phyloP scores from a whole-genome alignment of 2,797 vertebrate genomes.

The Apogon talboti region DNA sequence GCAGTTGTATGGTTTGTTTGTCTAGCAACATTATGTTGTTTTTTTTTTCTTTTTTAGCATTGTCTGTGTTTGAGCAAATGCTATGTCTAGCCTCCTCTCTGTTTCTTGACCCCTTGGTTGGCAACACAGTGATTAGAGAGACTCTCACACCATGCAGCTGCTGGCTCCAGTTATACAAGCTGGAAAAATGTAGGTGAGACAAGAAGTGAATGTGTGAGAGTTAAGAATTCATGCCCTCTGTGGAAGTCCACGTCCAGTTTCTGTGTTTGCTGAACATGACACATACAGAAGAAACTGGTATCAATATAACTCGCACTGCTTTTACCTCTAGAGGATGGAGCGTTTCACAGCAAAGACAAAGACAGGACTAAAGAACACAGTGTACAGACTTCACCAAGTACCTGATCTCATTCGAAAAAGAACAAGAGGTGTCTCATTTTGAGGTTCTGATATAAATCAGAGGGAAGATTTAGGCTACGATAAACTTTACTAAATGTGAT shows the following conservation, averaged over 20 bases:
- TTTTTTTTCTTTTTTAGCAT: neutral
- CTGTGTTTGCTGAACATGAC: neutral
- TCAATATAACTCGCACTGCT: neutral
- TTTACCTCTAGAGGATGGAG: neutral
- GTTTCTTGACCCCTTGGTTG: conserved; percentile 32
- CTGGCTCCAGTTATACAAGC: conserved; percentile 9
- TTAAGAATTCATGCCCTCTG: conserved; percentile 10
- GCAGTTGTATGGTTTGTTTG: too few relatives aligned
- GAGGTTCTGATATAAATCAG: conserved; percentile 45
- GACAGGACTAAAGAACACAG: neutral
- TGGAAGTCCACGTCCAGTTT: neutral
- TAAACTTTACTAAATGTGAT: conserved; percentile 12
- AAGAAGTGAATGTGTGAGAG: conserved; percentile 11
- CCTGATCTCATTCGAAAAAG: neutral
- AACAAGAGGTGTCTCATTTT: conserved; percentile 38
- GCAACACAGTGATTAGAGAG: conserved; percentile 33
- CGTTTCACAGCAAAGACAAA: neutral
- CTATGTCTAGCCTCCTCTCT: conserved; percentile 8
- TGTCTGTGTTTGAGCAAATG: conserved; percentile 1
- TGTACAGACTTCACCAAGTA: neutral
- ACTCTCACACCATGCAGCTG: conserved; percentile 10
- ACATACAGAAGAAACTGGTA: neutral
- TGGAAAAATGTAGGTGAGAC: conserved; percentile 30
- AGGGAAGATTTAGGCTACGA: conserved; percentile 16
- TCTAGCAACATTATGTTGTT: too few relatives aligned